Evolutionary conservation across 2,797 vertebrate species (phyloP), one percentile per base, ranked within the genome.

Genomic region (Gymnodraco acuticeps): DNA sequence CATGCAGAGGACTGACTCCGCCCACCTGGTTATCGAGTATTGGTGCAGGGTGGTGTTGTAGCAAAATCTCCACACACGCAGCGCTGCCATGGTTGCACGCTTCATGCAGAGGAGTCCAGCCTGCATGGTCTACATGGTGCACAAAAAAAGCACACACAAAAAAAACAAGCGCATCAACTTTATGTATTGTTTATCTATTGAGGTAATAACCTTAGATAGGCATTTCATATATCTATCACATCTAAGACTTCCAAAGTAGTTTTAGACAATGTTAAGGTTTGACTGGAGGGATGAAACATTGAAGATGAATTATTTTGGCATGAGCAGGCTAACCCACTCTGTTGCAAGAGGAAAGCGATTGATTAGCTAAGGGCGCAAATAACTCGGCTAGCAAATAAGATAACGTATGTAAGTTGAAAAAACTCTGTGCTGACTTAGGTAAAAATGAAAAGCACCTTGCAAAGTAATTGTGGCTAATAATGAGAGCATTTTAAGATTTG

Each of bases 91-190:
- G 97, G 95, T 98, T 98, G 95, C 97, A 99, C 20, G 97, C 98
- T 95, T 99, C 98, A 87, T 99, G 98, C 87, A 99, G 94, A 77
- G 98, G 97, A 7, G 97, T 98, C 98, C 98, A 99, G 91, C 98
- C 98, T 87, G 95, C 97, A 83, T 98, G 92, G 94, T 99, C 97
- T 99, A 89, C 90, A 92, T 92, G 84, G 92, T 87, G 88, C 94
- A 62, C n/a, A 80, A 63, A 77, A 0, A 69, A 64, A 23, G 10
- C 20, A 77, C 5, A 62, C 3, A 79, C 33, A 9, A 38, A 38
- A 38, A 38, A 38, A 2, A 73, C 3, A 81, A n/a, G 60, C 1
- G 52, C 10, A 63, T 27, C 17, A 6, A 10, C 17, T 5, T 48
- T 20, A 27, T n/a, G 27, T 31, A 27, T 14, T 14, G 14, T 27